Conservation (phyloP, 37 sponge, comb jelly and placozoan genomes). For the Hexactinellida sp. region DNA sequence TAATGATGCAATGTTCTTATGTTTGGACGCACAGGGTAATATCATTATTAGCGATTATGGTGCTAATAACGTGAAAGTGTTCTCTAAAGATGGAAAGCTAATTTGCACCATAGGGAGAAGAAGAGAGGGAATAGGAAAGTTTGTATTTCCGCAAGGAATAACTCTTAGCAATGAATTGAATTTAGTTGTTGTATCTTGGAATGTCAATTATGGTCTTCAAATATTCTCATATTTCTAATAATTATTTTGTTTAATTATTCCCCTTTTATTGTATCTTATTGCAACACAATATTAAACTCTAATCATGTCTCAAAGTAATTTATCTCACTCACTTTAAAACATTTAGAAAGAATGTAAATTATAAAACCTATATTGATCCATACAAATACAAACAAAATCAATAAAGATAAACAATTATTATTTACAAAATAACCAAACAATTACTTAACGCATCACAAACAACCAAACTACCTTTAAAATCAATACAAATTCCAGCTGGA, state of each 20-base stretch:
- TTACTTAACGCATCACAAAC: background rate
- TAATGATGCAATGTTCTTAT: background rate
- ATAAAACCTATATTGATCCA: background rate
- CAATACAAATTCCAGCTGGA: background rate
- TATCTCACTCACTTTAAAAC: too few relatives aligned
- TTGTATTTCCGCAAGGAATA: background rate
- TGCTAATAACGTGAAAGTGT: background rate
- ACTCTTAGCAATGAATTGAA: background rate
- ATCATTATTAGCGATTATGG: background rate
- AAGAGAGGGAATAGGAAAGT: background rate
- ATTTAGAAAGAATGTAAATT: too few relatives aligned
- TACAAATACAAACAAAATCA: background rate
- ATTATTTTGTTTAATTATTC: too few relatives aligned
- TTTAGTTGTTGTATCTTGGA: background rate
- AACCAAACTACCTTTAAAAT: background rate
- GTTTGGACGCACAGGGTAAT: background rate
- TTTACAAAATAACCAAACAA: slow-evolving; percentile 4
- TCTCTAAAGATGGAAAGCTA: background rate
- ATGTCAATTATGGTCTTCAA: background rate
- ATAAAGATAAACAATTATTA: too few relatives aligned
- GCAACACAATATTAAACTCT: too few relatives aligned
- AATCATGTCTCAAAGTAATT: too few relatives aligned
- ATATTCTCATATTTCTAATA: too few relatives aligned
- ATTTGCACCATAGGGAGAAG: background rate
- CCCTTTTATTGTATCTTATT: too few relatives aligned